Base-by-base conservation (phyloP, 2,888 invertebrate species). In the Calameuta pallipes region DNA sequence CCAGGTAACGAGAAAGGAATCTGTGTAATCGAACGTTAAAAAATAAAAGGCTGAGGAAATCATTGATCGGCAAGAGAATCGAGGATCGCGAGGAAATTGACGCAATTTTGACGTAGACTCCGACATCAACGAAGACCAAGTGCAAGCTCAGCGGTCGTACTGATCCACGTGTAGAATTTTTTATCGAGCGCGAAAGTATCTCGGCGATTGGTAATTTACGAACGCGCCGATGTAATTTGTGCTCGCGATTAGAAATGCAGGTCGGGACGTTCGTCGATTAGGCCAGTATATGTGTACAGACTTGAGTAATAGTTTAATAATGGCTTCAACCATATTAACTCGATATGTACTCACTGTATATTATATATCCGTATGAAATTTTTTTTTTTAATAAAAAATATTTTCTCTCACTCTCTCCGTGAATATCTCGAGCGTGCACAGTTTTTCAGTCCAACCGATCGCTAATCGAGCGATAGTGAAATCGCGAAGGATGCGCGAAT, bases 401-500 rank as follows among this genome's bases (percentile, higher is more conserved):
- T 41, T 41, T 15, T 56, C 15, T 9, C 6, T 23, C 4, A 15
- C 13, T 56, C 41, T 23, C 23, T 56, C 6, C 23, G 23, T 0
- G 23, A 23, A 56, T 56, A 15, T 56, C 15, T 6, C 41, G 2
- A 41, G 23, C 41, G 15, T 23, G 41, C 41, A 56, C 23, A 6
- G 3, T 23, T 12, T 56, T 6, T 56, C 41, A 23, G 41, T 56
- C 15, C 15, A 9, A 41, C 23, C 23, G 23, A 56, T 56, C 41
- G 41, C 23, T 2, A 9, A 56, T 69, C 75, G 69, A 33, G 75
- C 74, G 79, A 81, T 75, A 82, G 78, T 79, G 79, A 81, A 81
- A 82, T 84, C 81, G 83, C 78, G 77, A 80, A 76, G 74, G 76
- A 81, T 79, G 73, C 23, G 30, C n/a, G 36, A 31, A 37, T 71